These are phyloP conservation scores for Sebastolobus altivelis DNA, from an alignment of 2,797 vertebrate species.

Conservation along the genomic window DNA sequence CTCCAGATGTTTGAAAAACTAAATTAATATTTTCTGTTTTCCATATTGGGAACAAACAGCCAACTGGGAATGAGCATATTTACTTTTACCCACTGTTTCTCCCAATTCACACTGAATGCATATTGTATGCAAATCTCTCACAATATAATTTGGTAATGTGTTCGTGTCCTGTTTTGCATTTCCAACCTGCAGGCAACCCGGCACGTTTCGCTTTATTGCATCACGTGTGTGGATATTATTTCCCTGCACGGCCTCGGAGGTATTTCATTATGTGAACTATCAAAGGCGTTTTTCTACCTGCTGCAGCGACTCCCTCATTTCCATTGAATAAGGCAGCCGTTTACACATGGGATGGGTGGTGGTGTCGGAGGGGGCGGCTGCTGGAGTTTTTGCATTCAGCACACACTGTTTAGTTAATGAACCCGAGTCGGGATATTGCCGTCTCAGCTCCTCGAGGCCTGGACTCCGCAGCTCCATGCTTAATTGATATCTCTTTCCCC, in stretches of 20 bases:
- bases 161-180: constrained; percentile 24
- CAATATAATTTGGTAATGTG: constrained; percentile 16
- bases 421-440: constrained; percentile 87
- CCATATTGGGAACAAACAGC: neutral
- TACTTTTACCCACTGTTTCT: neutral
- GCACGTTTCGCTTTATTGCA: constrained; percentile 40
- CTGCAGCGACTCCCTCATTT: constrained; percentile 41
- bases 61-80: constrained; percentile 9
- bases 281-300: constrained; percentile 43
- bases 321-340: constrained; percentile 27
- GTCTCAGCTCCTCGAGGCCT: constrained; percentile 84
- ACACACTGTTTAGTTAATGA: constrained; percentile 85
- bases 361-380: neutral
- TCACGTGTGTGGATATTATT: constrained; percentile 36
- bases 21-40: neutral
- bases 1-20: neutral
- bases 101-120: constrained; percentile 10
- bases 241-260: constrained; percentile 21
- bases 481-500: constrained; percentile 86
- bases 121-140: constrained; percentile 39
- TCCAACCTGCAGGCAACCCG: constrained; percentile 21
- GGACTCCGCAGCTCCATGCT: constrained; percentile 81
- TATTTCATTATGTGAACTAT: constrained; percentile 56
- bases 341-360: constrained; percentile 19
- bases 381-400: constrained; percentile 76